Evolutionary conservation across 2,888 invertebrate genomes (phyloP).

Genomic region (Coenonympha glycerion): DNA sequence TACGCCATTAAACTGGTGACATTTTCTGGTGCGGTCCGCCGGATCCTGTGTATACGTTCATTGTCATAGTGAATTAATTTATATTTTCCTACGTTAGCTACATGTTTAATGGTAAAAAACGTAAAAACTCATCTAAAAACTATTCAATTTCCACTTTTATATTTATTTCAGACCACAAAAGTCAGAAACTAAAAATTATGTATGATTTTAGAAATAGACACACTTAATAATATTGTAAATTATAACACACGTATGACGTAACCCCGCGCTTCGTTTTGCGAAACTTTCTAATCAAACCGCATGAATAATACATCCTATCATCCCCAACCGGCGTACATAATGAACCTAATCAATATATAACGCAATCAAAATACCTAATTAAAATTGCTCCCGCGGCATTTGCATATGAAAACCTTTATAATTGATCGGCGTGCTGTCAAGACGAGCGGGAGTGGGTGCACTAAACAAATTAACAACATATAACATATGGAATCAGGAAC

Average conservation of each 20-base stretch:
- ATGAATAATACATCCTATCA: conserved; percentile 30
- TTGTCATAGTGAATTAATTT: too few species aligned
- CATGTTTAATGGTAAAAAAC: too few species aligned
- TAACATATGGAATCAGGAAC: conserved; percentile 38
- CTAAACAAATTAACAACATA: conserved; percentile 59
- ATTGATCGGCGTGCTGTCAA: conserved; percentile 20
- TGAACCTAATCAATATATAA: conserved; percentile 68
- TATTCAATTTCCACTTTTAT: too few species aligned
- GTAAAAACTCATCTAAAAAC: too few species aligned
- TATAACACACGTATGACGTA: too few species aligned
- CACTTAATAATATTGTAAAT: not conserved
- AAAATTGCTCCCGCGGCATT: conserved; percentile 67
- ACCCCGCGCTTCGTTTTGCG: not conserved
- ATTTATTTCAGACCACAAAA: too few species aligned
- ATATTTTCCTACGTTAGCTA: too few species aligned
- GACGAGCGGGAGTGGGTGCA: conserved; percentile 28
- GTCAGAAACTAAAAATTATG: too few species aligned
- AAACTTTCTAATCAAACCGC: conserved; percentile 22
- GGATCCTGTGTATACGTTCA: too few species aligned
- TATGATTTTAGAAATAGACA: not conserved
- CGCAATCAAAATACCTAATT: conserved; percentile 68
- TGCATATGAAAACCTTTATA: conserved; percentile 71
- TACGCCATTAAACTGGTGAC: too few species aligned
- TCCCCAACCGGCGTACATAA: conserved; percentile 37
- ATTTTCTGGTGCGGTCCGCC: too few species aligned